Evolutionary conservation across 2,888 invertebrate genomes (phyloP), one percentile per base, ranked within the genome.

Genomic region (Encarsia formosa): DNA sequence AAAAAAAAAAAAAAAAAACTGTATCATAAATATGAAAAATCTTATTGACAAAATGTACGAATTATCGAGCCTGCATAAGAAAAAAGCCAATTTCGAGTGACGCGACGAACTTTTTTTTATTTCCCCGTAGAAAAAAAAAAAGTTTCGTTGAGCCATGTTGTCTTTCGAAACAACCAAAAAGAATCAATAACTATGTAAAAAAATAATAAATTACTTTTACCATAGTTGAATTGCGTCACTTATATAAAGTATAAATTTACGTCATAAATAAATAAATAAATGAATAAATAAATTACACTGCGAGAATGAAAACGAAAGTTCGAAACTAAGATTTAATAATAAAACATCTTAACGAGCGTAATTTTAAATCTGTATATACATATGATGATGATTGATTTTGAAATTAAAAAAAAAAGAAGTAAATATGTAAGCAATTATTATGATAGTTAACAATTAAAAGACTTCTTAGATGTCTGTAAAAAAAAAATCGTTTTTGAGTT

Each of bases 281-380:
- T n/a, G 37, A 29, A 34, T 16, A 11, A 34, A 9, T 6, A 44
- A 19, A 31, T 6, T 15, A 22, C 20, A 41, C 9, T 20, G 43
- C 15, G 32, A 34, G 3, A 19, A 26, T 22, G 44, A 38, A 16
- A 16, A 31, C 39, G 48, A 44, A 49, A 49, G 53, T 44, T 53
- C 43, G 52, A 52, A 35, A 39, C 22, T 31, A 40, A 31, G 24
- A 29, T 34, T 11, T 31, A 42, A 31, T 2, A 31, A 46, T 41
- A 44, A 24, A 26, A 39, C 20, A 34, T 54, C 49, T 41, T 54
- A 65, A 59, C 65, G 63, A 60, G 61, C 60, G 59, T 64, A 65
- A 68, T 69, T 68, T 65, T 65, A 66, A 69, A 69, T 68, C 69
- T 70, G 70, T 70, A 70, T 66, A 70, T 70, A 69, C 23, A 69